Evolutionary conservation across 2,888 invertebrate genomes (phyloP), one percentile per base, ranked within the genome.

Genomic region (Lucinisca nassula): DNA sequence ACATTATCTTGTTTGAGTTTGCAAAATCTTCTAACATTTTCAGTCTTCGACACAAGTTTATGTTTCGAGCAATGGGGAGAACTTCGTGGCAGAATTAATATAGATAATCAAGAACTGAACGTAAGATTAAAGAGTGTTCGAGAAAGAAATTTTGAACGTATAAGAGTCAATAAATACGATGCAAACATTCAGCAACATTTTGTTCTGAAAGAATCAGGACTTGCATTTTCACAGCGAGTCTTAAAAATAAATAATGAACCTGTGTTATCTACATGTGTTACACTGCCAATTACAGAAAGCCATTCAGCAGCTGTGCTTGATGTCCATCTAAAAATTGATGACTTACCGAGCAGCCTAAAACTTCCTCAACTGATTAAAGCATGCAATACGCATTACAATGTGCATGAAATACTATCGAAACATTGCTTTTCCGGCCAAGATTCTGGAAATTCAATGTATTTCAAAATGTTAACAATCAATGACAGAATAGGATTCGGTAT

Each of bases 21-120:
- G 24, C 2, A 24, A 17, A 27, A 49, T 6, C 1, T 74, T 12
- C 4, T 6, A 1, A 58, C n/a, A n/a, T n/a, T 2, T 27, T 10
- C 27, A 14, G 24, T 17, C 14, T 3, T 45, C 21, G 45, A 40
- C 45, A n/a, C 24, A 3, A 74, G 12, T 17, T 1, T 74, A 2
- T 45, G 49, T 24, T 74, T 24, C 24, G 12, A n/a, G 30, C 74
- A 74, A 45, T 40, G 74, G 74, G 74, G 74, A 27, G 74, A 74
- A 40, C 27, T 74, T 6, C 49, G 74, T 27, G 74, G 74, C 2
- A 74, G n/a, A 24, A 45, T 74, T 24, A 24, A 74, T n/a, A 74
- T 74, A 24, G 74, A 74, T 6, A 45, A 45, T 24, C 14, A 27
- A 10, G 58, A 67, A 4, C n/a, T n/a, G n/a, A n/a, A n/a, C n/a